Conservation (phyloP, 2,888 invertebrate species). For the Petrolisthes manimaculis region DNA sequence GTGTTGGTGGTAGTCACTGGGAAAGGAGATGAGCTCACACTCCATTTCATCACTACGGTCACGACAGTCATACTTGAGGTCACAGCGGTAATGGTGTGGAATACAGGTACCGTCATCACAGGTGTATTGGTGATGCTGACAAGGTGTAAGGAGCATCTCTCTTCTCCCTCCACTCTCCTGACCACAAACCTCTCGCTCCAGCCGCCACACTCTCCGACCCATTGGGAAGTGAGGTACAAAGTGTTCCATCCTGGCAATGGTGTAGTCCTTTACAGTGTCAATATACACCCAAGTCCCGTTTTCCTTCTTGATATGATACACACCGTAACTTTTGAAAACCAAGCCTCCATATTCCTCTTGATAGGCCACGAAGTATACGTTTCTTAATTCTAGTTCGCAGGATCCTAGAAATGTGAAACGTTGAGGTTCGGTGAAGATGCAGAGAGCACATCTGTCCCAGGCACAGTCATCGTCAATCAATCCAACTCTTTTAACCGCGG, state of each 20-base stretch:
- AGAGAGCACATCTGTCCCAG: constrained; percentile 59
- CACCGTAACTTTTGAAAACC: constrained; percentile 60
- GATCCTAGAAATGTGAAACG: constrained; percentile 58
- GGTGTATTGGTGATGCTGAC: constrained; percentile 48
- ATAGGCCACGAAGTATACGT: constrained; percentile 62
- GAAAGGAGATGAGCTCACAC: constrained; percentile 56
- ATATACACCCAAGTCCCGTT: constrained; percentile 57
- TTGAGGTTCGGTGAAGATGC: constrained; percentile 52
- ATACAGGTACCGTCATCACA: constrained; percentile 65
- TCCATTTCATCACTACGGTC: constrained; percentile 63
- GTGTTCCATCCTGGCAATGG: constrained; percentile 56
- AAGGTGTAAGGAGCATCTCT: constrained; percentile 58
- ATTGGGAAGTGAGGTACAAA: constrained; percentile 57
- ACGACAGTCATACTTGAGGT: constrained; percentile 64
- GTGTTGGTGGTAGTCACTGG: constrained; percentile 58
- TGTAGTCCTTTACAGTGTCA: constrained; percentile 30
- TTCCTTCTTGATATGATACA: constrained; percentile 54
- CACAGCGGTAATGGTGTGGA: constrained; percentile 54
- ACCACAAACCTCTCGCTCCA: constrained; percentile 53
- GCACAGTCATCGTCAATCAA: constrained; percentile 64
- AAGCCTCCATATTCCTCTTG: constrained; percentile 56
- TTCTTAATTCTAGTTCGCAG: constrained; percentile 61
- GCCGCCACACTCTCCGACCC: constrained; percentile 61
- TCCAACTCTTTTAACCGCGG: constrained; percentile 39
- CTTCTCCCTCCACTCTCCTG: constrained; percentile 42